phyloP scores from a whole-genome alignment of 35 echinoderm and acorn worm species.

The Nesometra sesokonis region DNA sequence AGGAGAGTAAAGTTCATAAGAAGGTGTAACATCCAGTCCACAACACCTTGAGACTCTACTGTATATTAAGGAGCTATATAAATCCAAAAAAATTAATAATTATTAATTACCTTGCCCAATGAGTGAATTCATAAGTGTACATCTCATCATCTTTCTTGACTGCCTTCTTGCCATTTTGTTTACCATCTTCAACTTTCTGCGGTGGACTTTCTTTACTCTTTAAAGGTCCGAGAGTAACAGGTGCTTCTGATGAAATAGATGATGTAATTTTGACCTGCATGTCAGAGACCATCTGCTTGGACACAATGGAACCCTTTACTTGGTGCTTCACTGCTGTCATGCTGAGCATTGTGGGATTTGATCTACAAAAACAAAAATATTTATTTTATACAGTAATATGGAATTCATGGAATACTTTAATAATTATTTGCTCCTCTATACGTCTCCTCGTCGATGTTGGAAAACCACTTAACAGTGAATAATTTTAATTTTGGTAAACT shows the following conservation, averaged over 20 bases:
- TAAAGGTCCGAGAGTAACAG: slow-evolving; percentile 34
- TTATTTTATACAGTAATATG: no score
- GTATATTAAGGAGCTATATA: no score
- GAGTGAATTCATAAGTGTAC: slow-evolving; percentile 35
- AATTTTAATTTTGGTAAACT: no score
- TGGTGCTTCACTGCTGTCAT: slow-evolving; percentile 71
- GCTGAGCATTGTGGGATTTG: slow-evolving; percentile 43
- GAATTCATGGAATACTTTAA: no score
- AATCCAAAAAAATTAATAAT: no score
- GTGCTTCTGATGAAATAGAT: slow-evolving; percentile 34
- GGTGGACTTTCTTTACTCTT: background rate
- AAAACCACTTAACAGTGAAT: no score
- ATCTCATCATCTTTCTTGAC: slow-evolving; percentile 23
- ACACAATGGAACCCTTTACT: slow-evolving; percentile 38
- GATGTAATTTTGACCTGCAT: slow-evolving; percentile 51
- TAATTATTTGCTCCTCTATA: no score
- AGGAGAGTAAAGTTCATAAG: no score
- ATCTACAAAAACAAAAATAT: slow-evolving; percentile 25
- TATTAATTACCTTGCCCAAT: slow-evolving; percentile 49
- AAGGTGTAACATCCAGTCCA: no score
- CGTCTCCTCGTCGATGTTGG: no score
- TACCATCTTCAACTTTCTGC: slow-evolving; percentile 32
- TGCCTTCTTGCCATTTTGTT: slow-evolving; percentile 8
- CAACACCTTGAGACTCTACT: no score
- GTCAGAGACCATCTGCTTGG: slow-evolving; percentile 52